Evolutionary conservation across 1,140 invertebrate genomes (phyloP).

Genomic region (Dinoponera quadriceps): DNA sequence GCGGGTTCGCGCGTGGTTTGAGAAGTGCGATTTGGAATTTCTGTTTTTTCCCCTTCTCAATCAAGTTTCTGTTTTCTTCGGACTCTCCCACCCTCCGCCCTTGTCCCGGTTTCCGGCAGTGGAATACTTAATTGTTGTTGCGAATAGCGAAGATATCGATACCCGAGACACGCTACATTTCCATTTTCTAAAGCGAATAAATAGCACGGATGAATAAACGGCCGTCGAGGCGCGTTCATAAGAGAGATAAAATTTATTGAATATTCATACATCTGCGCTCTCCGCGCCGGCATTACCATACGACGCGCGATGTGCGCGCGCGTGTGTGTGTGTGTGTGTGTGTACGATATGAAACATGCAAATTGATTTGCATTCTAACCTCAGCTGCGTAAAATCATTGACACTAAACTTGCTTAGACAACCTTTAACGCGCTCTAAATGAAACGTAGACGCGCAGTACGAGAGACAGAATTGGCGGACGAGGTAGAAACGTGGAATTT

Average conservation of each 20-base stretch:
- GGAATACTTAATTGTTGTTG: background rate
- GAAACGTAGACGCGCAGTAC: background rate
- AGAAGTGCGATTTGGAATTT: background rate
- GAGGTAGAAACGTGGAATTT: background rate
- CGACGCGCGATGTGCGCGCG: background rate
- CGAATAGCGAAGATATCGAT: constrained; percentile 1
- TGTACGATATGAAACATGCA: constrained; percentile 42
- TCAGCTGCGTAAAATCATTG: constrained; percentile 48
- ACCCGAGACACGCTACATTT: background rate
- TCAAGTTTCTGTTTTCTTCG: background rate
- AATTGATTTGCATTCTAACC: constrained; percentile 57
- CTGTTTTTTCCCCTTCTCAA: no score
- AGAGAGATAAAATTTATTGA: constrained; percentile 54
- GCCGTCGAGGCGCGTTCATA: constrained; percentile 10
- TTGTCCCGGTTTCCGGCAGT: no score
- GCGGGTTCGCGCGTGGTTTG: no score
- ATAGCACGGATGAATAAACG: constrained; percentile 49
- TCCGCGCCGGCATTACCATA: constrained; percentile 44
- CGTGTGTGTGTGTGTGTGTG: background rate
- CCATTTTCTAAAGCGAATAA: constrained; percentile 36
- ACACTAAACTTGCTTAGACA: constrained; percentile 33
- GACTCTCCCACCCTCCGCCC: background rate
- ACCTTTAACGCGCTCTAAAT: background rate
- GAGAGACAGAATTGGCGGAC: background rate
- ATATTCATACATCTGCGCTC: constrained; percentile 53